Evolutionary conservation across 2,113 vertebrate genomes (phyloP).

Genomic region (Silurus glanis): DNA sequence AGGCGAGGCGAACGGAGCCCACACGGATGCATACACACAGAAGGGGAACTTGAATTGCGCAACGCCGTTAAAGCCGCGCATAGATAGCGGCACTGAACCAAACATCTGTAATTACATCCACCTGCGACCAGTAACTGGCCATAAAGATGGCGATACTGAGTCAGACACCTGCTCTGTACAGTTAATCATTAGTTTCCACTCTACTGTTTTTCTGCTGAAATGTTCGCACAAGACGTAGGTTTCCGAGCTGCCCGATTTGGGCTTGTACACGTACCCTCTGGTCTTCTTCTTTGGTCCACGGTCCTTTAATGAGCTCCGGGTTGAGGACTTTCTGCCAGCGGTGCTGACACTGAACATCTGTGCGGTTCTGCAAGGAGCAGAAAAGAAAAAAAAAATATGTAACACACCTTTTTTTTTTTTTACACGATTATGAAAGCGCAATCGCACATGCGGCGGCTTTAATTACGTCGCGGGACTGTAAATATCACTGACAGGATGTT

Average conservation of each 20-base stretch:
- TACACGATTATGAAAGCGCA: background rate
- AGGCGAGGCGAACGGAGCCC: conserved; percentile 45
- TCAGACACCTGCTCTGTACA: conserved; percentile 42
- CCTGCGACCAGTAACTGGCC: conserved; percentile 44
- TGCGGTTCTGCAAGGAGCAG: conserved; percentile 82
- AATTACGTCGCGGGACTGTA: background rate
- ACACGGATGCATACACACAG: conserved; percentile 57
- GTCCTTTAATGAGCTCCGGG: conserved; percentile 98
- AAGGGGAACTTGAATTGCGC: conserved; percentile 51
- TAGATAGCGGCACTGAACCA: conserved; percentile 39
- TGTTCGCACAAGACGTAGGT: background rate
- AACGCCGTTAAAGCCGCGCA: conserved; percentile 38
- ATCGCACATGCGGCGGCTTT: background rate
- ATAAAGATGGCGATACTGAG: conserved; percentile 45
- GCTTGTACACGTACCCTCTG: conserved; percentile 82
- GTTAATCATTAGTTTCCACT: conserved; percentile 52
- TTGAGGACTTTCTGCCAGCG: conserved; percentile 99
- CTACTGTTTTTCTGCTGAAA: background rate
- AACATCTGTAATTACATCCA: conserved; percentile 46
- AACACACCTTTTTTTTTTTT: background rate
- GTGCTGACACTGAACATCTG: conserved; percentile 98
- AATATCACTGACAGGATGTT: background rate
- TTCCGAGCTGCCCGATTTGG: background rate
- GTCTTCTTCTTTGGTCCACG: conserved; percentile 99
- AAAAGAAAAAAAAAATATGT: background rate